Evolutionary conservation across 2,888 invertebrate genomes (phyloP).

Genomic region (Ptilodon capucinus): DNA sequence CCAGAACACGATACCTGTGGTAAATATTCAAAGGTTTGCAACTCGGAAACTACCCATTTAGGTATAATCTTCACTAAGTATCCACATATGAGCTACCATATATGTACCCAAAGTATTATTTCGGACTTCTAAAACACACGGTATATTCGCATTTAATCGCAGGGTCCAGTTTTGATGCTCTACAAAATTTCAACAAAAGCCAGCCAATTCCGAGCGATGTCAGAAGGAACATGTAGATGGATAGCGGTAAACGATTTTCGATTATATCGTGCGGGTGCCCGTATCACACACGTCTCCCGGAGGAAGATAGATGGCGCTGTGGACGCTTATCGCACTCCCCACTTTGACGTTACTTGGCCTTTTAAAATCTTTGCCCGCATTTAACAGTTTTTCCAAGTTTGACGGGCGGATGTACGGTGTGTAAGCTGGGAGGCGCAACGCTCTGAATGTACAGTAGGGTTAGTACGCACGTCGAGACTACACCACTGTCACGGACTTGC

Average conservation of each 20-base stretch:
- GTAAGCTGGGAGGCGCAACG: no score
- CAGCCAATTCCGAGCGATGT: slow-evolving; percentile 55
- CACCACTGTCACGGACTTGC: no score
- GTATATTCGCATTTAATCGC: no score
- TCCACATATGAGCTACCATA: no score
- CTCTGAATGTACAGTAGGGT: no score
- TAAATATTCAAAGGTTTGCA: no score
- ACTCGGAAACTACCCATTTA: no score
- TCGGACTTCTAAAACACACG: no score
- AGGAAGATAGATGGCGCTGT: slow-evolving; percentile 69
- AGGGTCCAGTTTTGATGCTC: background rate
- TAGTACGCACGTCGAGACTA: no score
- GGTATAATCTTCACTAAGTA: no score
- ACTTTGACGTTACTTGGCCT: slow-evolving; percentile 53
- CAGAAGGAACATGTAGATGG: slow-evolving; percentile 57
- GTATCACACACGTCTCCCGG: slow-evolving; percentile 58
- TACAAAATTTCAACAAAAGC: slow-evolving; percentile 43
- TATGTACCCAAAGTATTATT: no score
- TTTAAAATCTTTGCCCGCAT: slow-evolving; percentile 54
- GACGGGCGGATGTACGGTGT: background rate
- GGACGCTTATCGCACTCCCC: slow-evolving; percentile 56
- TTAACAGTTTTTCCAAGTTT: slow-evolving; percentile 28
- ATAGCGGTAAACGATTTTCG: slow-evolving; percentile 63
- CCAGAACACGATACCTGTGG: no score
- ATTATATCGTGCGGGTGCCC: slow-evolving; percentile 62